These are phyloP conservation scores for Gymnocephalus cernua DNA, from an alignment of 2,113 vertebrate genomes.

Conservation along the genomic window DNA sequence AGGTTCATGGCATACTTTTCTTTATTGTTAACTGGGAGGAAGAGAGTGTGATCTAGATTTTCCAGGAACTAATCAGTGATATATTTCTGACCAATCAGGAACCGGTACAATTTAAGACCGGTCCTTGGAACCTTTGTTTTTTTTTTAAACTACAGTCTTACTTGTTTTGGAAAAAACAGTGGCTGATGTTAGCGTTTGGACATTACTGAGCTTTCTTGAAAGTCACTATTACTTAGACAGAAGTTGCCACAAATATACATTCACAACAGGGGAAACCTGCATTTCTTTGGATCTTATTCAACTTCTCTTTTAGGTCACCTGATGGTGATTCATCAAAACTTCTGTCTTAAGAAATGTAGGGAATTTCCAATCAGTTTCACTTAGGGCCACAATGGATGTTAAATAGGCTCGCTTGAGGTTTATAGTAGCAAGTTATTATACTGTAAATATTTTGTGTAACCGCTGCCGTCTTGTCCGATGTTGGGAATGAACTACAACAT, in stretches of 20 bases:
- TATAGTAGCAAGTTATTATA: not conserved
- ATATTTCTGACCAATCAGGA: not conserved
- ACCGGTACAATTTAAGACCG: not conserved
- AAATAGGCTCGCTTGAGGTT: not conserved
- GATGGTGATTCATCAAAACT: not conserved
- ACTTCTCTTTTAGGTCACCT: not conserved
- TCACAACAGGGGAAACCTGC: not conserved
- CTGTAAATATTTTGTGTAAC: not conserved
- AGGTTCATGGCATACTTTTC: not conserved
- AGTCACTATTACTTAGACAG: not conserved
- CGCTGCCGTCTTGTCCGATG: not conserved
- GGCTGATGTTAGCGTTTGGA: not conserved
- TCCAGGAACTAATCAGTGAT: not conserved
- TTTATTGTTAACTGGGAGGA: not conserved
- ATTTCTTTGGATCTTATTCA: not conserved
- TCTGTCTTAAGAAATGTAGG: not conserved
- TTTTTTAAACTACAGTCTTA: not conserved
- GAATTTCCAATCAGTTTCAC: not conserved
- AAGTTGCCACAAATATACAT: not conserved
- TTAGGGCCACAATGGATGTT: not conserved
- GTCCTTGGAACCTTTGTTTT: not conserved
- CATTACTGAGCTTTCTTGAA: not conserved
- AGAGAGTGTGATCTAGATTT: not conserved
- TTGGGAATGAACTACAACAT: not conserved
- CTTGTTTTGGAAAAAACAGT: slow-evolving; percentile 2